A percentile compares a stretch with the other conserved stretches of the same genome.
Evolutionary conservation across 2,888 invertebrate genomes (phyloP).

Genomic region (Polyploca ridens): DNA sequence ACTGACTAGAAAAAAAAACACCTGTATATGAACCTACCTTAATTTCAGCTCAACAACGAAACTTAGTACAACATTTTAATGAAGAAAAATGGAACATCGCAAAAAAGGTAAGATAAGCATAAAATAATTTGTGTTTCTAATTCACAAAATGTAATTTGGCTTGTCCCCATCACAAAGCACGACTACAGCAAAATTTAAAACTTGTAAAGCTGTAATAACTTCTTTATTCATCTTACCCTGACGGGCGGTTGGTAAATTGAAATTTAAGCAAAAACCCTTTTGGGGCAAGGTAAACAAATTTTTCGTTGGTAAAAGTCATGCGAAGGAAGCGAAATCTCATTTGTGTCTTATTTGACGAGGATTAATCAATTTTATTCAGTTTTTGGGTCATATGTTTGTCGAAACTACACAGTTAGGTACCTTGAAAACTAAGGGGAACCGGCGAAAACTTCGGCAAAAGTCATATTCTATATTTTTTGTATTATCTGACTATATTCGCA

Average conservation of each 20-base stretch:
- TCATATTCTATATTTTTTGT: too few species aligned
- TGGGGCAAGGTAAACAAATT: slow-evolving; percentile 50
- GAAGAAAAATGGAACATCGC: neutral
- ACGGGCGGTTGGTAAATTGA: slow-evolving; percentile 58
- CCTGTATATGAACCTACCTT: too few species aligned
- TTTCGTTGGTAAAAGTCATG: slow-evolving; percentile 26
- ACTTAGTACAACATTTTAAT: neutral
- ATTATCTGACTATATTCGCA: too few species aligned
- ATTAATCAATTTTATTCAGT: too few species aligned
- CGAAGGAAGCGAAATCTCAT: slow-evolving; percentile 8
- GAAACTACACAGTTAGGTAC: too few species aligned
- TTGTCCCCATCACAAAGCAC: slow-evolving; percentile 24
- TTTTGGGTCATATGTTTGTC: too few species aligned
- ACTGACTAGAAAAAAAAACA: too few species aligned
- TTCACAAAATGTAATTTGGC: slow-evolving; percentile 25
- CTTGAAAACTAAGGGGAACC: too few species aligned
- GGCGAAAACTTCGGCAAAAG: too few species aligned
- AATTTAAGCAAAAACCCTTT: slow-evolving; percentile 64
- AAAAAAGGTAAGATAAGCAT: neutral
- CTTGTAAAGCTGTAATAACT: slow-evolving; percentile 51
- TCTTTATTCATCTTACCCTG: slow-evolving; percentile 60
- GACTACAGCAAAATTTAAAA: slow-evolving; percentile 50
- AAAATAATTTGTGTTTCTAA: slow-evolving; percentile 21
- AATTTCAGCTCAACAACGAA: neutral
- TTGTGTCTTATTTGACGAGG: too few species aligned